Base-by-base conservation (phyloP, 2,888 invertebrate genomes). In the Coelogynopora nodosa region DNA sequence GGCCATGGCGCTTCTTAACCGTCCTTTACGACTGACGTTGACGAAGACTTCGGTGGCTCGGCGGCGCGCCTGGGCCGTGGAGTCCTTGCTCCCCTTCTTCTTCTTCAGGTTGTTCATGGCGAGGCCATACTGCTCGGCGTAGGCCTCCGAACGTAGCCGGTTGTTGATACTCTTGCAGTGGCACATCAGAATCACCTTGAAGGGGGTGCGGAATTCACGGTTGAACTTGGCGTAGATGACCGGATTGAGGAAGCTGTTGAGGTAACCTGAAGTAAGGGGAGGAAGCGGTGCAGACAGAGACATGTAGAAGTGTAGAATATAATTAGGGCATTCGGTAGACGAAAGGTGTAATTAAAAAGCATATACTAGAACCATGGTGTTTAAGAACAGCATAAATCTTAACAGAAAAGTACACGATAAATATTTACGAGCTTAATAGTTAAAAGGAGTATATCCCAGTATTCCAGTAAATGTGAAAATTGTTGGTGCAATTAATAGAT, bases 181-280 rank as follows among this genome's bases (percentile, higher is more conserved):
- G 85, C 90, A 97, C 93, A 95, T 90, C 49, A 97, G 93, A 88
- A 97, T 97, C 92, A 97, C 97, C 92, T 96, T 95, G 93, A 97
- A 98, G 18, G 97, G 97, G 91, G 95, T 96, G 89, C 98, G 94
- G 92, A 98, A 97, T 92, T 97, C 97, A 89, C 96, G 94, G 92
- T 98, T 97, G 88, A 97, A 93, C 27, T 97, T 96, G 0, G 97
- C 97, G 92, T 98, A 98, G 89, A 98, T 98, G 88, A 97, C 95
- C 0, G 97, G 98, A 92, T 98, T 98, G 89, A 97, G 94, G 90
- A 97, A 94, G 90, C 97, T 97, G 92, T 98, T 98, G 90, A 96
- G 95, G 92, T 97, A 98, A 88, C 97, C 97, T 87, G 67, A 85
- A 86, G 67, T 30, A 1, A 84, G 0, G 27, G 84, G 10, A 85